Evolutionary conservation across 2,797 vertebrate species (phyloP).

Genomic region (Setipinna tenuifilis): DNA sequence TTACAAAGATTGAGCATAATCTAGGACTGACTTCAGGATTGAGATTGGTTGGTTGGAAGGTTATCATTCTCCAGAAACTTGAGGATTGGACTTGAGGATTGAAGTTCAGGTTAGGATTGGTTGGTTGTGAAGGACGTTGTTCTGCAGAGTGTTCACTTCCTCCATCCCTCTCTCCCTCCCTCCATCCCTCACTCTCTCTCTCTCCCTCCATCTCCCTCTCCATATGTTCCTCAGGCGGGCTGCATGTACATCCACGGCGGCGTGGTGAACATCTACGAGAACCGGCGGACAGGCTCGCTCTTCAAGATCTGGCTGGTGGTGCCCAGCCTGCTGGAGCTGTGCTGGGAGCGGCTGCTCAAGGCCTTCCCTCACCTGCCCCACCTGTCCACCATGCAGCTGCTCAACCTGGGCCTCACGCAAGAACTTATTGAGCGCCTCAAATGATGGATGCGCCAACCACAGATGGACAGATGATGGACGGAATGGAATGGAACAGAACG

Average conservation of each 20-base stretch:
- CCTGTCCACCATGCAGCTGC: slow-evolving; percentile 86
- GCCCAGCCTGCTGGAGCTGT: slow-evolving; percentile 95
- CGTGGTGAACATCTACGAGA: slow-evolving; percentile 96
- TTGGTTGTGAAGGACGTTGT: background rate
- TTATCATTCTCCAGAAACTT: too few species aligned
- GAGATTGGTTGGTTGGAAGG: too few species aligned
- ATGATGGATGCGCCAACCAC: slow-evolving; percentile 65
- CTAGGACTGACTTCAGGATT: background rate
- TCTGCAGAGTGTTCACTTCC: background rate
- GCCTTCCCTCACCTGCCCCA: slow-evolving; percentile 86
- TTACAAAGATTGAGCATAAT: background rate
- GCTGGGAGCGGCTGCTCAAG: slow-evolving; percentile 92
- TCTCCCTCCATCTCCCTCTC: background rate
- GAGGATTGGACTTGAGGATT: too few species aligned
- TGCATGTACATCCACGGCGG: slow-evolving; percentile 99
- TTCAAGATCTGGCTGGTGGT: slow-evolving; percentile 98
- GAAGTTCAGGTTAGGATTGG: background rate
- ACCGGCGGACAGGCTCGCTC: slow-evolving; percentile 95
- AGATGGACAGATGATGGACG: slow-evolving; percentile 25
- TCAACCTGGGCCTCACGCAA: slow-evolving; percentile 95
- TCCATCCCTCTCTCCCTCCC: background rate
- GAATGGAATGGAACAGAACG: slow-evolving; percentile 34
- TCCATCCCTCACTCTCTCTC: background rate
- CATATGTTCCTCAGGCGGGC: slow-evolving; percentile 79
- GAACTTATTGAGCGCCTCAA: slow-evolving; percentile 95